Base-by-base conservation (phyloP, 2,888 invertebrate genomes). In the Eumacrocentrus americanus region DNA sequence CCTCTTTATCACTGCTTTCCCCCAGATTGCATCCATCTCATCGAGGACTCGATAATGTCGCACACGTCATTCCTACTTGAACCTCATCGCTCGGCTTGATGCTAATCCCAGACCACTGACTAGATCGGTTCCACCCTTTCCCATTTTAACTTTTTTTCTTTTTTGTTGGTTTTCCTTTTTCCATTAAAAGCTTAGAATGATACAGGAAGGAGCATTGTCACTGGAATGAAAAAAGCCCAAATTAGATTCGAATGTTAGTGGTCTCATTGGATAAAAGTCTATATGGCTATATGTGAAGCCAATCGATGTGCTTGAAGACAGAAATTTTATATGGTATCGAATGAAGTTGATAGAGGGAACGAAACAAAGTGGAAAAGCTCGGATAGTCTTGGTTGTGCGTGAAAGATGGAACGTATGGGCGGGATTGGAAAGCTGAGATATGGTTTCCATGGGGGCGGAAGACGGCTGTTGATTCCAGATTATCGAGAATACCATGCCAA, bases 371-470 rank as follows among this genome's bases (percentile, higher is more conserved):
- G 57, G 61, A 60, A 61, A 38, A 18, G n/a, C n/a, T 29, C 29
- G 29, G 4, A 6, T 29, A 9, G 9, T 29, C 5, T 9, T 29
- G 4, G 29, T 9, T 9, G 29, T 29, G 29, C 35, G 35, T 35
- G 16, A 37, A 29, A 29, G 29, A 29, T 29, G 29, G 29, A 29
- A 29, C 12, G 16, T 37, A 20, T 20, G 5, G 25, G 4, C 11
- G 16, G 37, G 40, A 67, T 65, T 67, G 65, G 59, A 67, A 62
- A 54, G 62, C 60, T 60, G 60, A 62, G 64, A 63, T 65, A 63
- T 59, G 61, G 60, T 60, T 62, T 63, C 58, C 54, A 22, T 29
- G 18, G 51, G 54, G 44, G 55, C 23, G 50, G 53, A 57, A 42
- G 9, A 29, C 9, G 52, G 12, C 18, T 22, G 55, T 50, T 29